Percentiles rank a stretch among this genome's conserved stretches.
phyloP scores from a whole-genome alignment of 2,797 vertebrate genomes.

The Otus scops region DNA sequence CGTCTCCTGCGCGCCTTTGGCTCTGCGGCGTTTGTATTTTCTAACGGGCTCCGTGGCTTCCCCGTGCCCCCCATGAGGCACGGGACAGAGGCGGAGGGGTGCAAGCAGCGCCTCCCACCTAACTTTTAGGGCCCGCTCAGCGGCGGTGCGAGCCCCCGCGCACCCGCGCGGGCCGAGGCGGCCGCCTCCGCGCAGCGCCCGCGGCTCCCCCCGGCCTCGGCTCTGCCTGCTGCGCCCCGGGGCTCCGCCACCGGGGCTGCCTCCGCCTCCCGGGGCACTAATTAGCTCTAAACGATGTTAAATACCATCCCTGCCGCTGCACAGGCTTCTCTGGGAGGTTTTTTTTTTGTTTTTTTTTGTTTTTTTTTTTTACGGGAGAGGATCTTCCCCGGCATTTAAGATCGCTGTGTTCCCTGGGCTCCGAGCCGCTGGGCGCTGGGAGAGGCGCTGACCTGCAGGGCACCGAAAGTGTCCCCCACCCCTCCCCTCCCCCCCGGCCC shows the following conservation, averaged over 20 bases:
- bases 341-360: background rate
- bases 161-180: background rate
- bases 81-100: no score
- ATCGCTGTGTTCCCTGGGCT: slow-evolving; percentile 9
- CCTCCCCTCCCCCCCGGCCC: background rate
- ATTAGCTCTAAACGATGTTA: slow-evolving; percentile 60
- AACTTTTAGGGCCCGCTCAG: background rate
- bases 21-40: fast-evolving
- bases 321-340: slow-evolving; percentile 27
- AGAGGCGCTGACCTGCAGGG: slow-evolving; percentile 23
- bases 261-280: background rate
- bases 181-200: background rate
- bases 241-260: background rate
- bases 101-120: no score
- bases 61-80: background rate
- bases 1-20: background rate
- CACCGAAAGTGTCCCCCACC: background rate
- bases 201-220: background rate
- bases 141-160: background rate
- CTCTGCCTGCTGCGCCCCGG: background rate
- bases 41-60: background rate
- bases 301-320: slow-evolving; percentile 55
- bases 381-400: slow-evolving; percentile 11
- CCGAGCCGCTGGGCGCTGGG: background rate
- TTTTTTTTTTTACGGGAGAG: background rate